A percentile compares a stretch with the other conserved stretches of the same genome.
These are phyloP conservation scores for Dreissena rostriformis DNA, from an alignment of 1,140 invertebrate genomes.

Conservation along the genomic window DNA sequence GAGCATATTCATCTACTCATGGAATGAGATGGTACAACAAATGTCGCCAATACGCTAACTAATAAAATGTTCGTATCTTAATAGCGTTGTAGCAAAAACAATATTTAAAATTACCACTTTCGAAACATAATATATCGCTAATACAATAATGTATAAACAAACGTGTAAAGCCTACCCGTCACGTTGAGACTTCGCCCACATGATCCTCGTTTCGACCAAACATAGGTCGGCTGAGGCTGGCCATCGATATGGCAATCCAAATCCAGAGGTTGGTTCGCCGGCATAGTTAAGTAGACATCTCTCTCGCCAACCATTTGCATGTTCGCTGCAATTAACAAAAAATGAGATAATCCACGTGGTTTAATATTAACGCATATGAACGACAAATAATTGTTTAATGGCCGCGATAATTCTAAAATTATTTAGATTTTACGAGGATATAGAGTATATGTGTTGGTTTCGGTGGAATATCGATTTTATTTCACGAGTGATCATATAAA, in stretches of 20 bases:
- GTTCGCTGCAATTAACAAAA: slow-evolving; percentile 4
- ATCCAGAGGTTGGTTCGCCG: neutral
- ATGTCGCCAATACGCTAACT: too few relatives aligned
- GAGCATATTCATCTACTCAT: too few relatives aligned
- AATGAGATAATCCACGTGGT: slow-evolving; percentile 11
- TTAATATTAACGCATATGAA: neutral
- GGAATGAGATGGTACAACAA: too few relatives aligned
- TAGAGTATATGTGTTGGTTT: neutral
- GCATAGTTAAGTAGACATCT: neutral
- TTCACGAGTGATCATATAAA: neutral
- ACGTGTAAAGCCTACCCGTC: neutral
- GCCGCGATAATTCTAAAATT: too few relatives aligned
- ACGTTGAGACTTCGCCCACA: slow-evolving; percentile 11
- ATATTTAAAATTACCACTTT: neutral
- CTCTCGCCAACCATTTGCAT: neutral
- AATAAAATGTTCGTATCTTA: neutral
- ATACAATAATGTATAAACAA: neutral
- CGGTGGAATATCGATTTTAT: neutral
- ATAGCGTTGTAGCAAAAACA: neutral
- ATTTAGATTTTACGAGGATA: neutral
- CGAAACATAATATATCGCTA: neutral
- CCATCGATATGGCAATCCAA: slow-evolving; percentile 15
- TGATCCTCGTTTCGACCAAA: slow-evolving; percentile 16
- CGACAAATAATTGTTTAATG: too few relatives aligned
- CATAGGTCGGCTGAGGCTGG: slow-evolving; percentile 1